Evolutionary conservation across 1,140 invertebrate species (phyloP).

Genomic region (Cotesia chilonis): DNA sequence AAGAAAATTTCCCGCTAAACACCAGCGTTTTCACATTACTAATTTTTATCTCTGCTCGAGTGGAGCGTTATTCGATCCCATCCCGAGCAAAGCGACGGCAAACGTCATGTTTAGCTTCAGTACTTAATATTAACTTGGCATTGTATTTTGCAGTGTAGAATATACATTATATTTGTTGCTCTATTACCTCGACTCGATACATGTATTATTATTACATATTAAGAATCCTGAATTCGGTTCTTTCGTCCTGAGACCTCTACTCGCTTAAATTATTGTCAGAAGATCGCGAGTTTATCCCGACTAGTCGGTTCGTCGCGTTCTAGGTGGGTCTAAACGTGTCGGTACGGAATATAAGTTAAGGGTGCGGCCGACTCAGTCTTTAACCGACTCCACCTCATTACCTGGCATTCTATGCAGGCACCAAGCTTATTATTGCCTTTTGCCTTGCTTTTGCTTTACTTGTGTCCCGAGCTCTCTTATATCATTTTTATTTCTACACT

Average conservation of each 20-base stretch:
- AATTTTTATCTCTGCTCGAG: no score
- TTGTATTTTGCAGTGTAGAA: no score
- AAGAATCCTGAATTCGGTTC: no score
- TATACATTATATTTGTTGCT: no score
- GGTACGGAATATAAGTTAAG: constrained; percentile 32
- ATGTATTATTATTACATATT: no score
- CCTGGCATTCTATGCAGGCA: constrained; percentile 65
- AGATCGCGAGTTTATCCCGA: neutral
- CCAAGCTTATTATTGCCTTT: constrained; percentile 59
- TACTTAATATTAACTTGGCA: no score
- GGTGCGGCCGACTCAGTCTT: constrained; percentile 56
- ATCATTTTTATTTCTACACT: constrained; percentile 3
- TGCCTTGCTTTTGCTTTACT: constrained; percentile 33
- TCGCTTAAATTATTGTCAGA: neutral
- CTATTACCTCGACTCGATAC: no score
- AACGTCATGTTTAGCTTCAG: no score
- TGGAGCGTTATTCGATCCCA: no score
- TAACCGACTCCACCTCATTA: constrained; percentile 65
- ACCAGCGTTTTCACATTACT: neutral
- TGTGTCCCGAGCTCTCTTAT: constrained; percentile 48
- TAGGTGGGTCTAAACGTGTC: constrained; percentile 24
- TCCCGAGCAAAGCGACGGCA: no score
- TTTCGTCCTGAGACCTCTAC: neutral
- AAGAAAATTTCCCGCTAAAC: neutral
- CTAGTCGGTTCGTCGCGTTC: constrained; percentile 16